Evolutionary conservation across 2,888 invertebrate genomes (phyloP), one percentile per base, ranked within the genome.

Genomic region (Ophioninae sp.): DNA sequence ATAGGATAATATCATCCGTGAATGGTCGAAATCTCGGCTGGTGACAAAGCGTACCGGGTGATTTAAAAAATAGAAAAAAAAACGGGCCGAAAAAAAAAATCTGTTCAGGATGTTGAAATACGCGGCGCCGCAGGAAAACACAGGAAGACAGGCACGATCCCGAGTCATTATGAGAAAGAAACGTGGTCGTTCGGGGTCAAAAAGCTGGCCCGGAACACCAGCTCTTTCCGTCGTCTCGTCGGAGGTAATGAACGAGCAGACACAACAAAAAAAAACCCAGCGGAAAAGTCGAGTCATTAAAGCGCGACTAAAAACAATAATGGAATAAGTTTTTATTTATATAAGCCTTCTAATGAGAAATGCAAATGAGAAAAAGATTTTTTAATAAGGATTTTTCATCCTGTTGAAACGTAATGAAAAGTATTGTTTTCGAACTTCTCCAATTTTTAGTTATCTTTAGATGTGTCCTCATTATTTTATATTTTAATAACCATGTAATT

Each of bases 181-280:
- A 82, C 90, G 90, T 79, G 92, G 92, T 78, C 90, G 92, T 59
- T 92, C 92, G 59, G 88, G 90, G 74, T 91, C 92, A 57, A 91
- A 90, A 86, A 92, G 92, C 85, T 92, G 92, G 92, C 92, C 92
- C 65, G 91, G 92, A 7, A 92, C 92, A 7, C 92, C 92, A 59
- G 90, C 91, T 37, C 85, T 91, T 39, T 92, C 92, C 72, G 84
- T 91, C 62, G 88, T 89, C 44, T 91, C 91, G 7, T 88, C 90
- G 70, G 92, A 92, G 92, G 92, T 92, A 91, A 88, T 79, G 57
- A 68, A 30, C 20, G 17, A 30, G 6, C n/a, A n/a, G n/a, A n/a
- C n/a, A n/a, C n/a, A n/a, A n/a, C n/a, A n/a, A n/a, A 50, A 56
- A 21, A 78, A 77, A 39, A 20, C 39, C 1, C 17, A 56, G 2